Conservation (phyloP, 2,888 invertebrate genomes). For the Phyto melanocephala region DNA sequence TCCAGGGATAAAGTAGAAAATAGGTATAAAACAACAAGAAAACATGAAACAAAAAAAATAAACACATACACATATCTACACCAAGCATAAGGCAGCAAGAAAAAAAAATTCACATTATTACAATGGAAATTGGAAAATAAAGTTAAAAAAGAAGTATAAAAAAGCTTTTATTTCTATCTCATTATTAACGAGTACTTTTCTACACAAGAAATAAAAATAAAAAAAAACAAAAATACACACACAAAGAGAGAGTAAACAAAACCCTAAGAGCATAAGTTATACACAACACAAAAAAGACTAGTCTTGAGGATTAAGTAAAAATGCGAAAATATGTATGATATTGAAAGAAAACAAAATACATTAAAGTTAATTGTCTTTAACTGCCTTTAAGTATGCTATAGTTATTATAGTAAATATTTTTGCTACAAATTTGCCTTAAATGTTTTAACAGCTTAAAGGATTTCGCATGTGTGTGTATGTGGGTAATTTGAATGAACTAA, state of each 20-base stretch:
- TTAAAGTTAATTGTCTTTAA: not conserved
- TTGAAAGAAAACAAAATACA: not conserved
- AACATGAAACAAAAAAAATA: not conserved
- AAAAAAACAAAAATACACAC: not conserved
- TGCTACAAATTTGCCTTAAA: not conserved
- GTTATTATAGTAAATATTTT: not conserved
- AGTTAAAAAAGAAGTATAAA: conserved; percentile 1
- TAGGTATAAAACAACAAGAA: not conserved
- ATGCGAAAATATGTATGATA: not conserved
- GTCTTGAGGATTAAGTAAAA: not conserved
- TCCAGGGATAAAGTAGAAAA: conserved; percentile 49
- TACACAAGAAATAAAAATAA: not conserved
- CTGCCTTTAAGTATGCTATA: conserved; percentile 19
- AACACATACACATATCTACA: not conserved
- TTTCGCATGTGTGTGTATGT: not conserved
- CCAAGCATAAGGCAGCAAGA: not conserved
- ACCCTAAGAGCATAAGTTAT: not conserved
- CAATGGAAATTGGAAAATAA: conserved; percentile 21
- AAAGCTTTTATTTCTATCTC: conserved; percentile 22
- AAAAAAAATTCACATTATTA: not conserved
- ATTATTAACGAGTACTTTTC: not conserved
- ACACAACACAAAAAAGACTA: not conserved
- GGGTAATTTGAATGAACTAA: not conserved
- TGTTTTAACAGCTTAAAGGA: not conserved
- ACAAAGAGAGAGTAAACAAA: not conserved